Evolutionary conservation across 2,113 vertebrate genomes (phyloP).

Genomic region (Struthio camelus): DNA sequence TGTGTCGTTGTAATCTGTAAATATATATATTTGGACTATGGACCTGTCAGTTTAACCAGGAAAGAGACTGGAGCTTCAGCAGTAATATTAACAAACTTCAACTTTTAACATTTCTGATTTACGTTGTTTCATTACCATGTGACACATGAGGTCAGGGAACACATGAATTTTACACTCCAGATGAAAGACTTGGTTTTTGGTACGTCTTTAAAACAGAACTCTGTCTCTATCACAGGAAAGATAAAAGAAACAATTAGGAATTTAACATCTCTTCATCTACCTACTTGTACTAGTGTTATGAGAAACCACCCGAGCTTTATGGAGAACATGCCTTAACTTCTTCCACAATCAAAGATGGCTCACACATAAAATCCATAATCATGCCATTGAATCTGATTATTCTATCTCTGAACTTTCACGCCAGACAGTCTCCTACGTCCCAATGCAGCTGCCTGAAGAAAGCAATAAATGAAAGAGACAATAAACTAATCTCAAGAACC

Average conservation of each 20-base stretch:
- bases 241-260: slow-evolving; percentile 63
- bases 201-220: slow-evolving; percentile 51
- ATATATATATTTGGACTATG: slow-evolving; percentile 60
- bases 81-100: slow-evolving; percentile 71
- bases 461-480: slow-evolving; percentile 19
- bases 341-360: slow-evolving; percentile 35
- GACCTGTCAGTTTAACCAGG: slow-evolving; percentile 46
- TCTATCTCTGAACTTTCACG: slow-evolving; percentile 20
- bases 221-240: slow-evolving; percentile 45
- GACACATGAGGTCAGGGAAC: slow-evolving; percentile 57
- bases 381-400: slow-evolving; percentile 12
- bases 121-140: slow-evolving; percentile 69
- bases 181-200: slow-evolving; percentile 62
- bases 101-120: slow-evolving; percentile 70
- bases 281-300: slow-evolving; percentile 29
- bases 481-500: slow-evolving; percentile 8
- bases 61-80: slow-evolving; percentile 55
- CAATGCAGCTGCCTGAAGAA: slow-evolving; percentile 30
- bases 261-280: slow-evolving; percentile 66
- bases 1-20: neutral
- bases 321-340: slow-evolving; percentile 28
- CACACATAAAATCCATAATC: slow-evolving; percentile 36
- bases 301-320: slow-evolving; percentile 56
- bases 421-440: slow-evolving; percentile 26
- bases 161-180: slow-evolving; percentile 67